A percentile compares a stretch with the other conserved stretches of the same genome.
Conservation (phyloP, 2,888 invertebrate genomes). For the Hemithea aestivaria region DNA sequence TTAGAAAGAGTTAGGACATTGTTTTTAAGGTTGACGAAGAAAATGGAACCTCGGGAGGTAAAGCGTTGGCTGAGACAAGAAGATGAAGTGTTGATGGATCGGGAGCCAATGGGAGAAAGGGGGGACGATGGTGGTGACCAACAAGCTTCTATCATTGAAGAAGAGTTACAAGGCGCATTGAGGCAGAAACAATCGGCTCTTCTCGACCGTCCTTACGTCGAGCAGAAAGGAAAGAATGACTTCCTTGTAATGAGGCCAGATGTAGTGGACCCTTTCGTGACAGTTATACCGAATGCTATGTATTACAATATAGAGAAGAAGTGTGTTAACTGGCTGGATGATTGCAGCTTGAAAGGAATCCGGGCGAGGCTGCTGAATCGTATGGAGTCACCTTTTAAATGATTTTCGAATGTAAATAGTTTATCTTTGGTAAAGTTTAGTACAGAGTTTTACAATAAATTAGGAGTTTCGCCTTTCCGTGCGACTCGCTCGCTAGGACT, state of each 20-base stretch:
- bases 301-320: conserved; percentile 55
- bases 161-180: conserved; percentile 38
- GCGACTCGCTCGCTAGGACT: too few species aligned
- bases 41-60: too few species aligned
- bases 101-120: neutral
- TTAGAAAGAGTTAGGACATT: too few species aligned
- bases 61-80: too few species aligned
- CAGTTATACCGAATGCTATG: conserved; percentile 56
- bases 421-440: too few species aligned
- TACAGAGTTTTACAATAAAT: too few species aligned
- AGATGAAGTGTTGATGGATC: too few species aligned
- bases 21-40: too few species aligned
- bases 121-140: neutral
- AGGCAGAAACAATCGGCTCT: conserved; percentile 38
- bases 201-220: conserved; percentile 41
- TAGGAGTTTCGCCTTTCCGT: too few species aligned
- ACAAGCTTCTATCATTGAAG: conserved; percentile 28
- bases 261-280: conserved; percentile 44
- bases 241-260: conserved; percentile 49
- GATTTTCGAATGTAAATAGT: neutral
- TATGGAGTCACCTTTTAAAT: conserved; percentile 17
- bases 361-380: conserved; percentile 41
- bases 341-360: conserved; percentile 55
- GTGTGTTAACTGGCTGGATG: conserved; percentile 66
- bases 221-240: conserved; percentile 48